Base-by-base conservation (phyloP, 2,113 vertebrate species). In the Microcebus ravelobensis region DNA sequence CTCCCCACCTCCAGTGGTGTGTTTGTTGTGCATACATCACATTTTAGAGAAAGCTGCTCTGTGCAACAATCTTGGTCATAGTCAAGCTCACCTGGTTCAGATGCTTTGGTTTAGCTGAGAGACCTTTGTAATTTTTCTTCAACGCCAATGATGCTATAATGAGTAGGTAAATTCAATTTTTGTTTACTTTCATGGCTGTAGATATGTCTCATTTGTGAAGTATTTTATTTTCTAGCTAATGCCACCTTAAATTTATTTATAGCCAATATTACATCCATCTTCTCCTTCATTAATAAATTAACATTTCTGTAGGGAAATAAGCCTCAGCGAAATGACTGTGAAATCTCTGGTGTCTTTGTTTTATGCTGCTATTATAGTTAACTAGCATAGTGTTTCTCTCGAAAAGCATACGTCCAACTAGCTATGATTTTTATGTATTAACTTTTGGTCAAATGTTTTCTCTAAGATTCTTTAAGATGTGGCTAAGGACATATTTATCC, bases 121-220 rank as follows among this genome's bases (percentile, higher is more conserved):
- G 9, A 61, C 5, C 2, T 84, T 67, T 31, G 11, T 83, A 20
- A 70, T 70, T 91, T 81, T 91, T 87, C 23, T 25, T 94, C 79
- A 73, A 80, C 84, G 6, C 5, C 39, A 87, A 9, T 55, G 27
- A 57, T 68, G 18, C 42, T 84, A 0, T 67, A 73, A 81, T 80
- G 63, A 85, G 3, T 81, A 57, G 29, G 6, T 61, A 42, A 77
- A 77, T 87, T 84, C 9, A 25, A 4, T 63, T 94, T 83, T 90
- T 39, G 50, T 45, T 96, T 86, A 70, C 18, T 67, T 94, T 86
- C 15, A 73, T 88, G 59, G 85, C 80, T 87, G 45, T 39, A 68
- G 14, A 25, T 89, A 4, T 92, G 29, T 91, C 67, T 91, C 23
- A 34, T 79, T 96, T 80, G 36, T 91, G 34, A 96, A 92, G 36